phyloP scores from a whole-genome alignment of 1,140 invertebrate species.

The Diabrotica virgifera region DNA sequence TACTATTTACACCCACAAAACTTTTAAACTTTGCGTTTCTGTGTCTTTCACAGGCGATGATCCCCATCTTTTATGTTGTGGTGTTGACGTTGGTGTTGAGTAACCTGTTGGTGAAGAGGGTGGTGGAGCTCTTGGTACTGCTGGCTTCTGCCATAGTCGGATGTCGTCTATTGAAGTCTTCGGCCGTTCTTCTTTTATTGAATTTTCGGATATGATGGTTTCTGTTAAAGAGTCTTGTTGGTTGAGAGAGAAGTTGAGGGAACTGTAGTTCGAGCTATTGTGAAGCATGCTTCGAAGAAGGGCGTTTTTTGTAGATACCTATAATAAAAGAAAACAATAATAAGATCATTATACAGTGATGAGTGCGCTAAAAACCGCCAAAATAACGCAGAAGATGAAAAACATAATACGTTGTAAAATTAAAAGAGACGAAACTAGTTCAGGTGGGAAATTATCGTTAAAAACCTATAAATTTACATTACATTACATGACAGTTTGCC shows the following conservation, averaged over 20 bases:
- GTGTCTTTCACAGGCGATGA: constrained; percentile 32
- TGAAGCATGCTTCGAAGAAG: constrained; percentile 40
- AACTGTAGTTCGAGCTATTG: constrained; percentile 24
- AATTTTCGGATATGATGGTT: constrained; percentile 3
- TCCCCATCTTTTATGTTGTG: constrained; percentile 35
- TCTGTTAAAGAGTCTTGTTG: constrained; percentile 1
- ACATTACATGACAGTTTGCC: no score
- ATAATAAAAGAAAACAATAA: background rate
- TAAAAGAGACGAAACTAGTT: no score
- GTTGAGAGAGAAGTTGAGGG: constrained; percentile 15
- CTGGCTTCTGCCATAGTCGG: constrained; percentile 37
- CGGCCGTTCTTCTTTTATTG: constrained; percentile 8
- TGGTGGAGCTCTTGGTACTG: background rate
- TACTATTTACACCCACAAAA: constrained; percentile 40
- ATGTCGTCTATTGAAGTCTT: constrained; percentile 23
- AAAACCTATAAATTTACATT: no score
- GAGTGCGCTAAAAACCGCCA: no score
- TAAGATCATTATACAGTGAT: no score
- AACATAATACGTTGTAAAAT: no score
- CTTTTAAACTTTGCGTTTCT: constrained; percentile 28
- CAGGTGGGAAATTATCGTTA: no score
- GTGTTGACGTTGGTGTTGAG: background rate
- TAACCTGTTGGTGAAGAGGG: background rate
- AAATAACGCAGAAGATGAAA: no score
- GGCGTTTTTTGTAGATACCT: constrained; percentile 34